Base-by-base conservation (phyloP, 2,113 vertebrate species). In the Triplophysa tibetana region DNA sequence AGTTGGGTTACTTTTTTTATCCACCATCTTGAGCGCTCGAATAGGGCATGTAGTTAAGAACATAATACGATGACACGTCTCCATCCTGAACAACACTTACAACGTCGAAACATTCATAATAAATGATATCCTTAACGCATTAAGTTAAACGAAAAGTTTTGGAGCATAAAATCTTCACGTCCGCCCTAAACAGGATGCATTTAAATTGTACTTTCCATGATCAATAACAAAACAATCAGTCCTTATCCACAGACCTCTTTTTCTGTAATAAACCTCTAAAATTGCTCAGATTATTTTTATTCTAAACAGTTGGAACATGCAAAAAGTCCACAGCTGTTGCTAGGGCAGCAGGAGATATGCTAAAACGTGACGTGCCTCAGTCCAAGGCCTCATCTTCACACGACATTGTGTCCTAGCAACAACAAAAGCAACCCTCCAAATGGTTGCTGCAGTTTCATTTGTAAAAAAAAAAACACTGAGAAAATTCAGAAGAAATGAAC, bases 341-440 rank as follows among this genome's bases (percentile, higher is more conserved):
- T 79, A 83, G 72, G 78, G 79, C 61, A 81, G 65, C 81, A 58
- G 72, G 48, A 45, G 48, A 70, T 64, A 68, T 74, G 73, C 48
- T 70, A 81, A 79, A 70, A 72, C 38, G 21, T 78, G 58, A 52
- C 21, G 24, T 26, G 43, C 67, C 63, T 50, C 56, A 65, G 81
- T 78, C 52, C 77, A 81, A 81, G 79, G 70, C 78, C 58, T 54
- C 81, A 83, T 81, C 86, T 77, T 87, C 65, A 74, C 58, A 79
- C 70, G 62, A 63, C 74, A 73, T 77, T 54, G 87, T 90, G 87
- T 85, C 87, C 84, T 84, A 88, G 89, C 80, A 90, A 89, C 85
- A 85, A 87, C 78, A 73, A 79, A 88, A 77, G 41, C 50, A 86
- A 83, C 19, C 52, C 6, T 58, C 13, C 43, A 38, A 52, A 72